Conservation (phyloP, 2,113 vertebrate genomes). For the Corynorhinus townsendii region DNA sequence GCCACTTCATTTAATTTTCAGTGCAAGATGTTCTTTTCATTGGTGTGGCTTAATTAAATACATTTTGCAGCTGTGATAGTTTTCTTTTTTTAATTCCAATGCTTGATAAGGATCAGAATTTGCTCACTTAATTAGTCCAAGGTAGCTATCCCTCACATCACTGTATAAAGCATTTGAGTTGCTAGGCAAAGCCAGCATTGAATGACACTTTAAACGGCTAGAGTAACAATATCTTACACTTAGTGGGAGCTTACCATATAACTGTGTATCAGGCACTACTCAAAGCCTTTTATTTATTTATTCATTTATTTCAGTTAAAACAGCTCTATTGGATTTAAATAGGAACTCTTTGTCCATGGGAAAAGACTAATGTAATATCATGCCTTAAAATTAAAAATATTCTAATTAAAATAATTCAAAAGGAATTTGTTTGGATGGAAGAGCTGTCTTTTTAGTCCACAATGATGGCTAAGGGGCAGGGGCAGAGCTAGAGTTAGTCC, state of each 20-base stretch:
- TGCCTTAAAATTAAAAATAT: neutral
- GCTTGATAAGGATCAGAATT: neutral
- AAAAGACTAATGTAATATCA: neutral
- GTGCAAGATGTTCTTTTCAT: conserved; percentile 3
- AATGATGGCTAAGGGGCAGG: neutral
- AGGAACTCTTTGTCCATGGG: neutral
- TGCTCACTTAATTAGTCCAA: neutral
- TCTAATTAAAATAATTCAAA: neutral
- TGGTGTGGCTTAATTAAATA: neutral
- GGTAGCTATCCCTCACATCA: neutral
- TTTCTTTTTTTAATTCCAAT: neutral
- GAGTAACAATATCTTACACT: neutral
- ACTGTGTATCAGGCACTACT: neutral
- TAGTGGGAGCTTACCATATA: neutral
- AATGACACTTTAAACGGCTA: neutral
- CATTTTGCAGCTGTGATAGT: neutral
- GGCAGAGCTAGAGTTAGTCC: neutral
- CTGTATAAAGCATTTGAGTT: neutral
- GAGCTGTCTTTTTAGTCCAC: neutral
- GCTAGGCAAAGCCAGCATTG: neutral
- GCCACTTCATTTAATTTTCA: neutral
- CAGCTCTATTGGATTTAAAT: neutral
- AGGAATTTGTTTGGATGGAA: neutral
- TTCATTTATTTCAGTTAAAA: conserved; percentile 11
- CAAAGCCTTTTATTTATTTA: neutral